Evolutionary conservation across 2,888 invertebrate genomes (phyloP).

Genomic region (Dicyrtoma fusca): DNA sequence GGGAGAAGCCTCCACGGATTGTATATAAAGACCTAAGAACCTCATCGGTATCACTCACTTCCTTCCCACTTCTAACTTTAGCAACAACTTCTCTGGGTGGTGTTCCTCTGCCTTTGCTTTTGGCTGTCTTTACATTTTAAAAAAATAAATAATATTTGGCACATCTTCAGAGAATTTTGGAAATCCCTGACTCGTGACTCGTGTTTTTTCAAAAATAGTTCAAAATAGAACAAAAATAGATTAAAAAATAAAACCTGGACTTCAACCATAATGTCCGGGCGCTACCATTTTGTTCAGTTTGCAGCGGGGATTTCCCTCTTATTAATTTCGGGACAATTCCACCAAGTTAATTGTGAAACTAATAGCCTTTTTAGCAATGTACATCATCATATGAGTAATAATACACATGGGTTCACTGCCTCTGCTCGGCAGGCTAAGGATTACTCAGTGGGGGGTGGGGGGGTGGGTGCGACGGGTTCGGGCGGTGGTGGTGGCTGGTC

Average conservation of each 20-base stretch:
- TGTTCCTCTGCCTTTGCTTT: background rate
- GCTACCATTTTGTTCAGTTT: too few species aligned
- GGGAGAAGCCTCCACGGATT: background rate
- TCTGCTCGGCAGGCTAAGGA: slow-evolving; percentile 49
- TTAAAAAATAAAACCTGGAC: too few species aligned
- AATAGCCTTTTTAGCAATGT: background rate
- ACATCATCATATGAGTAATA: background rate
- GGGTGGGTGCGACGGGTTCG: slow-evolving; percentile 13
- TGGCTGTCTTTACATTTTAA: too few species aligned
- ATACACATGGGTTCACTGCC: background rate
- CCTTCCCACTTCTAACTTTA: background rate
- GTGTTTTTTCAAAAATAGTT: too few species aligned
- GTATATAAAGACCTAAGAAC: background rate
- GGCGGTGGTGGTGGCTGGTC: background rate
- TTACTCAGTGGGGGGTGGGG: slow-evolving; percentile 43
- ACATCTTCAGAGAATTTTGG: too few species aligned
- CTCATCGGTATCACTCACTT: background rate
- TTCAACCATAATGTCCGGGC: too few species aligned
- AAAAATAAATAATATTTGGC: too few species aligned
- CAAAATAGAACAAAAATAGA: too few species aligned
- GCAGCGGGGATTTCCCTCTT: background rate
- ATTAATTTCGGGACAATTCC: background rate
- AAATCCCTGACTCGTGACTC: too few species aligned
- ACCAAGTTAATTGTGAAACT: background rate
- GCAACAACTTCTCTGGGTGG: background rate